Percentiles rank a stretch among this genome's conserved stretches.
phyloP scores from a whole-genome alignment of 2,797 vertebrate genomes.

The Scolopax rusticola region DNA sequence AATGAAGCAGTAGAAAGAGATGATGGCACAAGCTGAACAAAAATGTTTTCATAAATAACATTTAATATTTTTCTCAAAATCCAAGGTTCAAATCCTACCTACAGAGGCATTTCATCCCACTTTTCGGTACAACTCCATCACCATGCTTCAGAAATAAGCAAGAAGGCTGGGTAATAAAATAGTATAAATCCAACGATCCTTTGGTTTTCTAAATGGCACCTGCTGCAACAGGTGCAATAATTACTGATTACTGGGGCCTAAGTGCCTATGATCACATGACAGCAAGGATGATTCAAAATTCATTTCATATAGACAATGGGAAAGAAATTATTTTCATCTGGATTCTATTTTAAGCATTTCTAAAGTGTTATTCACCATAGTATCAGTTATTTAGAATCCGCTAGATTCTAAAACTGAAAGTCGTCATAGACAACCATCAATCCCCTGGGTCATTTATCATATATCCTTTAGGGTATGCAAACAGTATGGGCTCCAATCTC shows the following conservation, averaged over 20 bases:
- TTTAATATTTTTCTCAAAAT: neutral
- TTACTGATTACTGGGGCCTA: neutral
- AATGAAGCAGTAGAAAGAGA: neutral
- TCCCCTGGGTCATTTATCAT: neutral
- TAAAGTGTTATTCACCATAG: neutral
- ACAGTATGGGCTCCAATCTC: neutral
- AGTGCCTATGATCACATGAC: neutral
- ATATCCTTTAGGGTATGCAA: neutral
- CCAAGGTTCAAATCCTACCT: neutral
- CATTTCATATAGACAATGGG: neutral
- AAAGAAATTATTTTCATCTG: conserved; percentile 1
- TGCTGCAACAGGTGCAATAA: neutral
- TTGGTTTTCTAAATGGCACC: neutral
- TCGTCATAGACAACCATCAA: neutral
- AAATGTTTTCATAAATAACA: neutral
- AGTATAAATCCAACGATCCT: neutral
- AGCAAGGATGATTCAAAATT: neutral
- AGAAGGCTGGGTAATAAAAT: neutral
- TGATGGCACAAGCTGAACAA: neutral
- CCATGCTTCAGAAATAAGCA: neutral
- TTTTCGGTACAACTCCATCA: neutral
- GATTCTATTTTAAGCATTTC: neutral
- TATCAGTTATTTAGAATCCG: neutral
- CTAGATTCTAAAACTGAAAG: neutral
- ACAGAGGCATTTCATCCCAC: neutral